Conservation (phyloP, 2,888 invertebrate species). For the Ceraclea dissimilis region DNA sequence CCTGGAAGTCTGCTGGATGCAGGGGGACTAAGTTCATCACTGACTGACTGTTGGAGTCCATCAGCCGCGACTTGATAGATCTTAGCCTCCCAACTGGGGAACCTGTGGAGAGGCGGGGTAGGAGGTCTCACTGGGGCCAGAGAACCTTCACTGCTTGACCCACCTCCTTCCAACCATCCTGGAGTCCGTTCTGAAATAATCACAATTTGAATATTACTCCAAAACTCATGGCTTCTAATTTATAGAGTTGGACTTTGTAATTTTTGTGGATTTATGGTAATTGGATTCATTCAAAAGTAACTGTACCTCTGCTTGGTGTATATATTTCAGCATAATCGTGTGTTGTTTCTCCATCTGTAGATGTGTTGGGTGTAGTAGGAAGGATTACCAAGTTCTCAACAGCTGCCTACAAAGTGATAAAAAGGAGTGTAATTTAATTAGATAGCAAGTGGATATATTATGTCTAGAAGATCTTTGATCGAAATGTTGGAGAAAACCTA, state of each 20-base stretch:
- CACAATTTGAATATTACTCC: too few relatives aligned
- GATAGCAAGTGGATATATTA: not conserved
- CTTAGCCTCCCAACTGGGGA: slow-evolving; percentile 93
- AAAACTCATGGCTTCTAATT: too few relatives aligned
- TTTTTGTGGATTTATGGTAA: too few relatives aligned
- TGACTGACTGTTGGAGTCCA: slow-evolving; percentile 46
- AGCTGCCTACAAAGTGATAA: slow-evolving; percentile 38
- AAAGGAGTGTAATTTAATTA: slow-evolving; percentile 1
- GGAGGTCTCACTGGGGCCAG: slow-evolving; percentile 55
- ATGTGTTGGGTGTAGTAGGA: slow-evolving; percentile 51
- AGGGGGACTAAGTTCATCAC: slow-evolving; percentile 43
- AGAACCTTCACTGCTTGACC: slow-evolving; percentile 45
- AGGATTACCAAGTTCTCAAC: slow-evolving; percentile 48
- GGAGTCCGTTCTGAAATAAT: slow-evolving; percentile 41
- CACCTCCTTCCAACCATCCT: slow-evolving; percentile 50
- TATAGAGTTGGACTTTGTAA: too few relatives aligned
- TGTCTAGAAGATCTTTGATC: not conserved
- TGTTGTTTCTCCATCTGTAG: slow-evolving; percentile 58
- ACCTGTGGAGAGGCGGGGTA: slow-evolving; percentile 85
- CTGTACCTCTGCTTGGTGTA: slow-evolving; percentile 73
- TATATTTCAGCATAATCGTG: slow-evolving; percentile 94
- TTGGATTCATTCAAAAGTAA: too few relatives aligned
- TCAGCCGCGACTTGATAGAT: slow-evolving; percentile 71
- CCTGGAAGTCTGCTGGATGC: slow-evolving; percentile 40
- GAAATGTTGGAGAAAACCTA: not conserved